Evolutionary conservation across 1,140 invertebrate genomes (phyloP), one percentile per base, ranked within the genome.

Genomic region (Calephelis nemesis): DNA sequence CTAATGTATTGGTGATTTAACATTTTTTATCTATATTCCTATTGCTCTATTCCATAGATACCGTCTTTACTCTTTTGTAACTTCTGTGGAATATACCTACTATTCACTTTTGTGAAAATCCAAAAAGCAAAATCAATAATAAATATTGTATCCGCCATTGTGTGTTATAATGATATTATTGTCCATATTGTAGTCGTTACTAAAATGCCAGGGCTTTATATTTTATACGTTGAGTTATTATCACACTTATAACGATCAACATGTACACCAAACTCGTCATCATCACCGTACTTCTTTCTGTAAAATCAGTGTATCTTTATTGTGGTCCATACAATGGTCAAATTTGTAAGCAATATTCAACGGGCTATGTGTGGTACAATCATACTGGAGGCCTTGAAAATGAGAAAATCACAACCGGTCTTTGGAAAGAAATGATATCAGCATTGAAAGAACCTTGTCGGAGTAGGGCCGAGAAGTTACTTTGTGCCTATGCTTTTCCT

Each of bases 401-500:
- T 88, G 97, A 98, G 87, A 94, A 96, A 81, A 97, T 98, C 63
- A 95, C 96, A 0, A 92, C 92, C 1, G 95, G 94, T 47, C 91
- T 98, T 9, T 98, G 96, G 97, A 94, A 96, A 73, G 97, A 98
- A 92, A 92, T 98, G 78, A 96, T 98, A 77, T 92, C 93, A 13
- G 94, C 94, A 60, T 92, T 98, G 7, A 93, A 94, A 52, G 96
- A 97, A 75, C 95, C 96, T 58, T 99, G 98, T 92, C 93, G 95
- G 60, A 95, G 94, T 74, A 96, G 96, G 62, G 97, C 98, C 47
- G 97, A 98, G 94, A 96, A 96, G 94, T 93, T 98, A 79, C 92
- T 99, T 11, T 99, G 98, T 89, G 94, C 96, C 62, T 98, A 97
- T 92, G 97, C 97, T 11, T 98, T 98, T 92, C 98, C 98, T 5